Evolutionary conservation across 2,113 vertebrate genomes (phyloP).

Genomic region (Protomyctophum bolini): DNA sequence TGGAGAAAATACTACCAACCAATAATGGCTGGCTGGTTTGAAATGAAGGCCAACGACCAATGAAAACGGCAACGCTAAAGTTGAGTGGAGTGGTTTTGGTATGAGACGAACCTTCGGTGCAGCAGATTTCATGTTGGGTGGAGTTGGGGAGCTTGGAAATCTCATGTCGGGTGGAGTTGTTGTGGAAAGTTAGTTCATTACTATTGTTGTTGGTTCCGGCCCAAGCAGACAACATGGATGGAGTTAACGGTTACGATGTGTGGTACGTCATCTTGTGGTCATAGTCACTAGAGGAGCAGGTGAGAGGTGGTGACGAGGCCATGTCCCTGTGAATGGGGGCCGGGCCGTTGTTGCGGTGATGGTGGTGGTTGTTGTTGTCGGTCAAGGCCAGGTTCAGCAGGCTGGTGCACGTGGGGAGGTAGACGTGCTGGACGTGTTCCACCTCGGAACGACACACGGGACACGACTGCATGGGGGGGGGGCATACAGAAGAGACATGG

Average conservation of each 20-base stretch:
- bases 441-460: slow-evolving; percentile 93
- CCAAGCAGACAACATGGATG: slow-evolving; percentile 12
- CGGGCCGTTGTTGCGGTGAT: slow-evolving; percentile 47
- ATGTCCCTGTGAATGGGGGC: slow-evolving; percentile 66
- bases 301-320: slow-evolving; percentile 44
- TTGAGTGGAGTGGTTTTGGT: not conserved
- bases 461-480: slow-evolving; percentile 79
- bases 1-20: not conserved
- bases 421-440: slow-evolving; percentile 94
- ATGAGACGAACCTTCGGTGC: not conserved
- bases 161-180: too few relatives aligned
- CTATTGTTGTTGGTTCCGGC: slow-evolving; percentile 17
- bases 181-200: too few relatives aligned
- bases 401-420: slow-evolving; percentile 95
- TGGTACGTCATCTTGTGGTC: slow-evolving; percentile 70
- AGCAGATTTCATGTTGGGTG: too few relatives aligned
- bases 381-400: slow-evolving; percentile 90
- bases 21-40: slow-evolving; percentile 1
- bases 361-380: slow-evolving; percentile 60
- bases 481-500: not conserved
- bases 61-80: not conserved
- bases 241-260: slow-evolving; percentile 8
- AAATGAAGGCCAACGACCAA: not conserved
- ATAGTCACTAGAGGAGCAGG: slow-evolving; percentile 62
- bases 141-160: too few relatives aligned